Conservation (phyloP, 2,113 vertebrate species). For the Sylvilagus bachmani region DNA sequence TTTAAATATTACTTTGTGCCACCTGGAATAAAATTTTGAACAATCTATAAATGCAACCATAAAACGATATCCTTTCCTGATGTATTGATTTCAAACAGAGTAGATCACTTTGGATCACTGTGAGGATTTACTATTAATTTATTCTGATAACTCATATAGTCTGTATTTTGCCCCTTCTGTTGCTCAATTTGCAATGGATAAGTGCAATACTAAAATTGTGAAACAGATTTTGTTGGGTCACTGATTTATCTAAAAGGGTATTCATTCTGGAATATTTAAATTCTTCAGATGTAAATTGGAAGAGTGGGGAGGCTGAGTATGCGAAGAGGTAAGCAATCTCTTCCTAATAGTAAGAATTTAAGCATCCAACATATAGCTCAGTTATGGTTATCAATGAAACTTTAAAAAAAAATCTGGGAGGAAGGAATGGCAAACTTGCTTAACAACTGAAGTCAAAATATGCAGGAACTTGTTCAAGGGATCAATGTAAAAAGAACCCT, state of each 20-base stretch:
- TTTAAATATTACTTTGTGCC: neutral
- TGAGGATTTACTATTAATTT: conserved; percentile 57
- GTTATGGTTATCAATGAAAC: neutral
- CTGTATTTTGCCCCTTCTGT: conserved; percentile 37
- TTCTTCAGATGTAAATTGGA: conserved; percentile 55
- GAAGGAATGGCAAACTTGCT: conserved; percentile 27
- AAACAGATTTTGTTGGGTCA: conserved; percentile 24
- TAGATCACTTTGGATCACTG: neutral
- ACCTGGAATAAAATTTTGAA: conserved; percentile 31
- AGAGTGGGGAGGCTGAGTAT: neutral
- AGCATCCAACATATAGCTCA: conserved; percentile 17
- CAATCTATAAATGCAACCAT: neutral
- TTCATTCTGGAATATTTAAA: conserved; percentile 64
- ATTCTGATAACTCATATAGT: conserved; percentile 40
- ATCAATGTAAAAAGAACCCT: conserved; percentile 12
- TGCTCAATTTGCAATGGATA: conserved; percentile 33
- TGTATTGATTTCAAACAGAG: neutral
- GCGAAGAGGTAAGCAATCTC: neutral
- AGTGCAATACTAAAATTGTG: conserved; percentile 68
- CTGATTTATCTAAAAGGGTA: conserved; percentile 58
- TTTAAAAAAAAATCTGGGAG: neutral
- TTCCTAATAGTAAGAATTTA: conserved; percentile 51
- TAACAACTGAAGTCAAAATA: conserved; percentile 6
- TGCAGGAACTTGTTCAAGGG: neutral
- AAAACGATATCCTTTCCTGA: neutral